Evolutionary conservation across 53 echinoderm and acorn worm species (phyloP).

Genomic region (Hippasteria phrygiana): DNA sequence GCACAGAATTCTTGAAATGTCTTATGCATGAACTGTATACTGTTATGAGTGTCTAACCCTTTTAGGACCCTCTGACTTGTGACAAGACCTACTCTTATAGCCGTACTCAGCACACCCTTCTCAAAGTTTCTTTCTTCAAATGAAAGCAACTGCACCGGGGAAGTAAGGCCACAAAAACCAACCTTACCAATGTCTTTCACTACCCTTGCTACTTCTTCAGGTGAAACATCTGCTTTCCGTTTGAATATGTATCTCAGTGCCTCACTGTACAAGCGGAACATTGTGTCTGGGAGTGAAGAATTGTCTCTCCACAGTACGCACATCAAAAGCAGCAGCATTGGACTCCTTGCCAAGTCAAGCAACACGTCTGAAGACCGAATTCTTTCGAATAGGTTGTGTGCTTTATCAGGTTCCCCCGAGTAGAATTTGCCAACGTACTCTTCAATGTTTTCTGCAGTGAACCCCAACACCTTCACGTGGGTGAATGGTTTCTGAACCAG

Average conservation of each 20-base stretch:
- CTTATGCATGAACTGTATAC: constrained; percentile 40
- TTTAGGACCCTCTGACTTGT: constrained; percentile 27
- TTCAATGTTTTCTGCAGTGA: constrained; percentile 10
- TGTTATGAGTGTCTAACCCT: constrained; percentile 14
- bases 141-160: constrained; percentile 3
- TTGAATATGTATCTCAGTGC: constrained; percentile 25
- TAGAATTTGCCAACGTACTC: constrained; percentile 33
- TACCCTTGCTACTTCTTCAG: constrained; percentile 1
- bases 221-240: constrained; percentile 27
- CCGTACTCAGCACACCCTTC: not conserved
- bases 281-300: constrained; percentile 27
- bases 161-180: constrained; percentile 28
- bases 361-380: constrained; percentile 23
- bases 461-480: constrained; percentile 11
- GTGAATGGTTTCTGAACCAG: constrained; percentile 36
- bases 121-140: constrained; percentile 39
- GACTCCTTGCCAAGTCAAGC: constrained; percentile 9
- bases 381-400: not conserved
- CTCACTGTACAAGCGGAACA: constrained; percentile 41
- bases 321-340: constrained; percentile 39
- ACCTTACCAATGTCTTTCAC: constrained; percentile 26
- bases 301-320: constrained; percentile 48
- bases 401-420: constrained; percentile 6
- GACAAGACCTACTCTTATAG: constrained; percentile 23
- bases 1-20: constrained; percentile 42